These are phyloP conservation scores for Gallinago stenura DNA, from an alignment of 2,797 vertebrate species.

Conservation along the genomic window DNA sequence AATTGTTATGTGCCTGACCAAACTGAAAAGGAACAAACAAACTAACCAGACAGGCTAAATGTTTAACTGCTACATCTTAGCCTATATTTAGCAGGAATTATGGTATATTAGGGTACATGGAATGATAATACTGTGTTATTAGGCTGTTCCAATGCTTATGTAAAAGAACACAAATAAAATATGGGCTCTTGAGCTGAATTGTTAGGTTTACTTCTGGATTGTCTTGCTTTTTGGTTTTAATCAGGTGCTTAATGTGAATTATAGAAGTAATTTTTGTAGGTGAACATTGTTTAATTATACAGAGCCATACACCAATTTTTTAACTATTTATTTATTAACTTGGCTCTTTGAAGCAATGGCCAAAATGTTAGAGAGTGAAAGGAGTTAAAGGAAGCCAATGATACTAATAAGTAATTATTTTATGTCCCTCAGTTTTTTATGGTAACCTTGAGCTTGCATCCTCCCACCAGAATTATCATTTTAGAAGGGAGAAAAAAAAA, in stretches of 20 bases:
- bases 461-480: conserved; percentile 90
- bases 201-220: neutral
- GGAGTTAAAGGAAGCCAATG: conserved; percentile 80
- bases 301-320: conserved; percentile 4
- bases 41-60: neutral
- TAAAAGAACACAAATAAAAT: conserved; percentile 7
- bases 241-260: conserved; percentile 5
- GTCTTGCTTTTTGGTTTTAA: conserved; percentile 10
- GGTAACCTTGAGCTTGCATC: conserved; percentile 91
- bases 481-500: conserved; percentile 48
- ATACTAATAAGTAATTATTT: conserved; percentile 93
- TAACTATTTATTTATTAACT: conserved; percentile 14
- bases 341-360: conserved; percentile 3
- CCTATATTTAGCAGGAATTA: neutral
- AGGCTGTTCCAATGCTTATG: neutral
- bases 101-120: neutral
- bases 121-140: neutral
- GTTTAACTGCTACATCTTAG: neutral
- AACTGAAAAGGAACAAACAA: neutral
- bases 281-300: neutral
- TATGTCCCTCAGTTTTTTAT: conserved; percentile 90
- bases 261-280: neutral
- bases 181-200: neutral
- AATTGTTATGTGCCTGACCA: neutral
- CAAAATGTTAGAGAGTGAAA: conserved; percentile 62